A percentile compares a stretch with the other conserved stretches of the same genome.
These are phyloP conservation scores for Piezodorus guildinii DNA, from an alignment of 1,140 invertebrate species.

Conservation along the genomic window DNA sequence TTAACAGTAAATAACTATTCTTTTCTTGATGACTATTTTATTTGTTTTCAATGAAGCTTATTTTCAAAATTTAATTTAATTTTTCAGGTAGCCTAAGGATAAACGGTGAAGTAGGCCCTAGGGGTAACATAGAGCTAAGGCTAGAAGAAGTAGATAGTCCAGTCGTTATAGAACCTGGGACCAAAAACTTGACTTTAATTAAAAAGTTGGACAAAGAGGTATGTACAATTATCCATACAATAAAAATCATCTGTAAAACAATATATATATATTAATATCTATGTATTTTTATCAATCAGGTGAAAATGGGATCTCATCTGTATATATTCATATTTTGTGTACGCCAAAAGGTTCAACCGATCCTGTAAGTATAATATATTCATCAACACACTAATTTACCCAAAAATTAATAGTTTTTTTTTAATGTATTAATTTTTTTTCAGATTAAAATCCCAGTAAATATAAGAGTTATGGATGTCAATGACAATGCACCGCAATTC, in stretches of 20 bases:
- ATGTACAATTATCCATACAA: neutral
- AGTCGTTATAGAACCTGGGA: constrained; percentile 56
- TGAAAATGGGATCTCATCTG: constrained; percentile 62
- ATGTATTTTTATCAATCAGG: constrained; percentile 34
- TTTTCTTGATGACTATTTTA: too few species aligned
- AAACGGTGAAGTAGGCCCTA: constrained; percentile 59
- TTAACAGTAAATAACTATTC: too few species aligned
- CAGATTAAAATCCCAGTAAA: constrained; percentile 81
- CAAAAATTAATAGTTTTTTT: neutral
- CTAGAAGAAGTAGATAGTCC: constrained; percentile 68
- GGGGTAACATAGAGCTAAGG: constrained; percentile 64
- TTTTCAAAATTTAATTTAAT: too few species aligned
- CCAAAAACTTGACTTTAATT: constrained; percentile 69
- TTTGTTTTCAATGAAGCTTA: too few species aligned
- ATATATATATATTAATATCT: neutral
- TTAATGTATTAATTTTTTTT: constrained; percentile 24
- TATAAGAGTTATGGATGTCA: constrained; percentile 82
- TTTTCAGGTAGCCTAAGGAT: constrained; percentile 53
- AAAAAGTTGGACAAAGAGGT: constrained; percentile 68
- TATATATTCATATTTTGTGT: constrained; percentile 75
- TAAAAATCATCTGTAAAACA: neutral
- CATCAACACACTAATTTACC: neutral
- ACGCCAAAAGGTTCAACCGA: constrained; percentile 66
- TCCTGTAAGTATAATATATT: constrained; percentile 42
- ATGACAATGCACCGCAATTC: constrained; percentile 80